Percentiles rank a stretch among this genome's conserved stretches.
Conservation (phyloP, 2,888 invertebrate species). For the Eupithecia tripunctaria region DNA sequence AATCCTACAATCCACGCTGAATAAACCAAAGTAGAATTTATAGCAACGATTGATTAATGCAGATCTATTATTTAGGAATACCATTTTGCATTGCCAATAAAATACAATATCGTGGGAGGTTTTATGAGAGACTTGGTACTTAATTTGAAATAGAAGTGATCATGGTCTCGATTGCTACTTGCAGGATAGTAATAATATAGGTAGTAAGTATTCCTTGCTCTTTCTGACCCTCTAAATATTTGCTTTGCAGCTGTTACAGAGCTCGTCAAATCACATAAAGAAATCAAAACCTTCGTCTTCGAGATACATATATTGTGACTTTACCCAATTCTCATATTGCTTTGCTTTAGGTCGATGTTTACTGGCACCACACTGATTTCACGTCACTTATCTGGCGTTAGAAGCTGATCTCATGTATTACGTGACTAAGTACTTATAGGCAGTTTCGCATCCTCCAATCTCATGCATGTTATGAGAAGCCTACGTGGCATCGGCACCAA, state of each 20-base stretch:
- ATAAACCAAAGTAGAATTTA: neutral
- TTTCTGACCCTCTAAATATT: neutral
- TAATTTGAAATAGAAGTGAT: neutral
- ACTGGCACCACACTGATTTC: conserved; percentile 26
- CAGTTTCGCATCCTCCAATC: neutral
- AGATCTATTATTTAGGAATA: neutral
- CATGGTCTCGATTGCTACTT: neutral
- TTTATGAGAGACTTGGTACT: neutral
- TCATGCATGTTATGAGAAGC: neutral
- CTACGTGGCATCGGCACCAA: neutral
- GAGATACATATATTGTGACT: neutral
- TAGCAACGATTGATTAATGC: neutral
- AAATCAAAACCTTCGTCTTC: neutral
- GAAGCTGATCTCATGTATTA: conserved; percentile 31
- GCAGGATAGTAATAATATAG: neutral
- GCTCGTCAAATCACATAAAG: neutral
- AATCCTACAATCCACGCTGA: neutral
- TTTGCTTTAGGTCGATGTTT: neutral
- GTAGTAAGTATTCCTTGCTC: neutral
- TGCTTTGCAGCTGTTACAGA: neutral
- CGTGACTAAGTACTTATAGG: conserved; percentile 33
- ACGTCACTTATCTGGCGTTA: conserved; percentile 25
- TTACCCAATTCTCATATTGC: neutral
- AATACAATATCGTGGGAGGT: conserved; percentile 10
- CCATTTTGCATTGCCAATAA: neutral